Evolutionary conservation across 2,888 invertebrate species (phyloP).

Genomic region (Operophtera brumata): DNA sequence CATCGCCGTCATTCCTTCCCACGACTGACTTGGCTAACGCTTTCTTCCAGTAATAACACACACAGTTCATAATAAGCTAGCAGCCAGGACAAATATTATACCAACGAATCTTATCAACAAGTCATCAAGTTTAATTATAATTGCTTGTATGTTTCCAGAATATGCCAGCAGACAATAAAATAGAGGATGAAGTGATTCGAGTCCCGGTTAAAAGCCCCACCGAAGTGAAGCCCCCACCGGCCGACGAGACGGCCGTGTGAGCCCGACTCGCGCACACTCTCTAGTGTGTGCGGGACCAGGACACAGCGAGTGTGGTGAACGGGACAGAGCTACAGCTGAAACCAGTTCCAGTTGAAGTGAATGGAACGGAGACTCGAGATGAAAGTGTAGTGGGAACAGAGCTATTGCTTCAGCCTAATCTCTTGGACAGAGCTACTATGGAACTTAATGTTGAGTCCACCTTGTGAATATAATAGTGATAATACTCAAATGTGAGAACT

Average conservation of each 20-base stretch:
- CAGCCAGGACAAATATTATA: too few species aligned
- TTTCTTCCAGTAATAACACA: too few species aligned
- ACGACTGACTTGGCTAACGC: too few species aligned
- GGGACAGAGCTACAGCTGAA: not conserved
- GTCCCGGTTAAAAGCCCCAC: conserved; percentile 55
- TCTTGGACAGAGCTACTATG: too few species aligned
- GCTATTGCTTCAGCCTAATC: too few species aligned
- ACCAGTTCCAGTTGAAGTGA: not conserved
- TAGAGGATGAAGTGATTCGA: conserved; percentile 67
- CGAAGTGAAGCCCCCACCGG: conserved; percentile 42
- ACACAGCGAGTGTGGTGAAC: not conserved
- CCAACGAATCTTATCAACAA: too few species aligned
- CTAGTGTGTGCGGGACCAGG: conserved; percentile 31
- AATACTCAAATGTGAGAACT: too few species aligned
- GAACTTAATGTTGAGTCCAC: too few species aligned
- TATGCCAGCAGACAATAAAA: conserved; percentile 66
- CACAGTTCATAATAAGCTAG: too few species aligned
- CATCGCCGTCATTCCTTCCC: too few species aligned
- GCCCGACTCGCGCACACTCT: conserved; percentile 47
- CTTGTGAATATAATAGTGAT: too few species aligned
- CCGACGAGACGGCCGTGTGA: conserved; percentile 77
- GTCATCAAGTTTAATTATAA: not conserved
- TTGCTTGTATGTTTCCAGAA: conserved; percentile 65
- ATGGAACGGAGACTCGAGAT: not conserved
- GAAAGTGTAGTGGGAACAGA: not conserved